A percentile compares a stretch with the other conserved stretches of the same genome.
These are phyloP conservation scores for Polyploca ridens DNA, from an alignment of 2,888 invertebrate genomes.

Conservation along the genomic window DNA sequence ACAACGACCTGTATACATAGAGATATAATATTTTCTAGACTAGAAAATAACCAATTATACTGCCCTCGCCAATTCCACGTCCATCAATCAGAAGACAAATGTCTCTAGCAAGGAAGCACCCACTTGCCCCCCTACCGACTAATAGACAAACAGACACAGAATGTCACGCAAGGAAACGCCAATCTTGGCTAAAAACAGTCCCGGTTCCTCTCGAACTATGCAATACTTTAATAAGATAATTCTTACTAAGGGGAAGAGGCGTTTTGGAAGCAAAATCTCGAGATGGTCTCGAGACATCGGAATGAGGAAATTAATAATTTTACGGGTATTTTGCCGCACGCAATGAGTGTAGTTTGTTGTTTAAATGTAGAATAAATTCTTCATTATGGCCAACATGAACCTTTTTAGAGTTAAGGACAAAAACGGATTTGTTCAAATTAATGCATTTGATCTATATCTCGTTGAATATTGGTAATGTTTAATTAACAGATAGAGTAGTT, in stretches of 20 bases:
- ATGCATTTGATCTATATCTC: too few relatives aligned
- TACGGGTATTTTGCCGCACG: slow-evolving; percentile 3
- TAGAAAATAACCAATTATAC: not conserved
- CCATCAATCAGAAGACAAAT: slow-evolving; percentile 23
- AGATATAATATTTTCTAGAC: not conserved
- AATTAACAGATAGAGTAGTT: too few relatives aligned
- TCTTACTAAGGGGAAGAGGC: not conserved
- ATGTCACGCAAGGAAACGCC: slow-evolving; percentile 53
- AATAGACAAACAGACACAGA: slow-evolving; percentile 35
- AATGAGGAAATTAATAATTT: slow-evolving; percentile 1
- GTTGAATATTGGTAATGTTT: too few relatives aligned
- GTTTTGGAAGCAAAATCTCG: not conserved
- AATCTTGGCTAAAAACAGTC: slow-evolving; percentile 44
- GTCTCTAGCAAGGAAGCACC: slow-evolving; percentile 47
- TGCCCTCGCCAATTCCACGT: slow-evolving; percentile 28
- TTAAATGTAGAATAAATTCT: too few relatives aligned
- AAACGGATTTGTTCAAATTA: too few relatives aligned
- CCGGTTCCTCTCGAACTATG: slow-evolving; percentile 20
- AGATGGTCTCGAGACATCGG: not conserved
- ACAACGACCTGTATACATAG: too few relatives aligned
- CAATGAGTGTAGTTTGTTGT: not conserved
- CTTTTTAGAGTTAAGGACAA: too few relatives aligned
- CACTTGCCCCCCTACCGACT: slow-evolving; percentile 49
- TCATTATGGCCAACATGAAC: too few relatives aligned
- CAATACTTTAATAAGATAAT: slow-evolving; percentile 13